A percentile compares a stretch with the other conserved stretches of the same genome.
phyloP scores from a whole-genome alignment of 2,888 invertebrate species.

The Oscheius sp. region DNA sequence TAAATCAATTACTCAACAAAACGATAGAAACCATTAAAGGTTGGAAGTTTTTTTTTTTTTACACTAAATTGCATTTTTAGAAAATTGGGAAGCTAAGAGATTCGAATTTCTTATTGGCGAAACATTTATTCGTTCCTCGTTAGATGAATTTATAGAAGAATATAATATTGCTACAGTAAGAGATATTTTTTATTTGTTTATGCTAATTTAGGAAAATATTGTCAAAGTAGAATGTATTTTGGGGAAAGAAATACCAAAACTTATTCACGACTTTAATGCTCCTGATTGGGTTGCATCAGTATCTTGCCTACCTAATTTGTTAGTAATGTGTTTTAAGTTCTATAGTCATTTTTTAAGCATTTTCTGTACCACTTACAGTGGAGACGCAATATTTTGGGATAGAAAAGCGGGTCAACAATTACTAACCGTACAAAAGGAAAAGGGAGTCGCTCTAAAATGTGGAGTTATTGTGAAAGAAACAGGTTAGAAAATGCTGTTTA shows the following conservation, averaged over 20 bases:
- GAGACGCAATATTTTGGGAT: slow-evolving; percentile 60
- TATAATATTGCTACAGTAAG: slow-evolving; percentile 54
- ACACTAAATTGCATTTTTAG: slow-evolving; percentile 36
- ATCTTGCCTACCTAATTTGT: slow-evolving; percentile 52
- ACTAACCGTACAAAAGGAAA: slow-evolving; percentile 17
- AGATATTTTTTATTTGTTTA: background rate
- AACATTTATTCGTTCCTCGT: slow-evolving; percentile 56
- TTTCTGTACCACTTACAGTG: slow-evolving; percentile 64
- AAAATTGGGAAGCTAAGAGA: slow-evolving; percentile 53
- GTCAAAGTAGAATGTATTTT: slow-evolving; percentile 90
- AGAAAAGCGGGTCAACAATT: slow-evolving; percentile 39
- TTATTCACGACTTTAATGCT: slow-evolving; percentile 88
- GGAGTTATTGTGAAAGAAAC: slow-evolving; percentile 33
- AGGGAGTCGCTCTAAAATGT: slow-evolving; percentile 38
- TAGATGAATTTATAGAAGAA: slow-evolving; percentile 63
- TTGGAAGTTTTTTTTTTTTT: slow-evolving; percentile 9
- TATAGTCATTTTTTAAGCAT: slow-evolving; percentile 47
- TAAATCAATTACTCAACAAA: slow-evolving; percentile 64
- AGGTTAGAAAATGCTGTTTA: slow-evolving; percentile 3
- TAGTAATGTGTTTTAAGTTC: slow-evolving; percentile 29
- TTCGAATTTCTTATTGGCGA: slow-evolving; percentile 67
- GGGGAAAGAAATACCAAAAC: slow-evolving; percentile 87
- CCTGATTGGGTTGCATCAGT: slow-evolving; percentile 98
- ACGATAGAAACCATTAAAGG: slow-evolving; percentile 53
- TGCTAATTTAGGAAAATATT: slow-evolving; percentile 78